A percentile compares a stretch with the other conserved stretches of the same genome.
Evolutionary conservation across 2,113 vertebrate genomes (phyloP).

Genomic region (Ceyx melanurus): DNA sequence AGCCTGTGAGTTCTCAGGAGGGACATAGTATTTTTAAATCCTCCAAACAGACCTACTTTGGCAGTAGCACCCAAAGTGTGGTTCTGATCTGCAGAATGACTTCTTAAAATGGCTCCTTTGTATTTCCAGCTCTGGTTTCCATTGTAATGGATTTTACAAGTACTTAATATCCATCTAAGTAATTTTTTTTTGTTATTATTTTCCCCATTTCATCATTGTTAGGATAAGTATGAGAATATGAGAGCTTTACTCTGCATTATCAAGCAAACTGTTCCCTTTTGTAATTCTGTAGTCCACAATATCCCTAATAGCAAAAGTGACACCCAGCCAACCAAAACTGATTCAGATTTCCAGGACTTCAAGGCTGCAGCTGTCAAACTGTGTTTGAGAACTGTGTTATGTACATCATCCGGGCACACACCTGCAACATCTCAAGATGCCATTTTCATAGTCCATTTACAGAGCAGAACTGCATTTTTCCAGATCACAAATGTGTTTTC

Average conservation of each 20-base stretch:
- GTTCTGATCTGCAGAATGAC: conserved; percentile 50
- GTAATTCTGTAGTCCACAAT: background rate
- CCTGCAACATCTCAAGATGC: background rate
- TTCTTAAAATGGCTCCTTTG: conserved; percentile 41
- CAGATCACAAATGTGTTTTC: conserved; percentile 42
- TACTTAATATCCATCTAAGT: background rate
- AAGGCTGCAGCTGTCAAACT: background rate
- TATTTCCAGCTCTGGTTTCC: background rate
- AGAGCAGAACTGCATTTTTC: conserved; percentile 47
- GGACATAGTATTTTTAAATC: background rate
- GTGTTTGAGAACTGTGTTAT: background rate
- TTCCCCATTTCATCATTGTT: background rate
- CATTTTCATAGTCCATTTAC: conserved; percentile 22
- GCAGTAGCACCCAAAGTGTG: background rate
- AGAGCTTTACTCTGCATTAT: background rate
- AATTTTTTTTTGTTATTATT: background rate
- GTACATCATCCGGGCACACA: background rate
- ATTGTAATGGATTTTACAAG: background rate
- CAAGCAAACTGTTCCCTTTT: background rate
- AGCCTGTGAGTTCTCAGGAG: background rate
- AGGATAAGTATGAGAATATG: background rate
- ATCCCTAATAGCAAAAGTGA: background rate
- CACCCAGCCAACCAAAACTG: background rate
- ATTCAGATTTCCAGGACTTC: background rate
- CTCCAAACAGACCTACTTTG: conserved; percentile 42